Conservation (phyloP, 2,888 invertebrate genomes). For the Leptothorax acervorum region DNA sequence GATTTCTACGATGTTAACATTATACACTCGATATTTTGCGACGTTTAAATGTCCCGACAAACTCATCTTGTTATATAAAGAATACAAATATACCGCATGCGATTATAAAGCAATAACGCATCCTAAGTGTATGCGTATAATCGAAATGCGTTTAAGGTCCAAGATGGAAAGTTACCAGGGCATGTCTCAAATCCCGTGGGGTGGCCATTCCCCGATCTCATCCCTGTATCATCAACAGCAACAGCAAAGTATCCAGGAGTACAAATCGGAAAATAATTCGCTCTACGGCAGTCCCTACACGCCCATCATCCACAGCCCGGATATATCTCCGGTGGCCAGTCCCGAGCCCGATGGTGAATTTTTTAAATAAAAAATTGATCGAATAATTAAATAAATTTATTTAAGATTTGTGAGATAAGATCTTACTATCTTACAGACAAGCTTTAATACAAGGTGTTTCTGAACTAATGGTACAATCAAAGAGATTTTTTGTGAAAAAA, state of each 20-base stretch:
- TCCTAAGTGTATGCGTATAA: background rate
- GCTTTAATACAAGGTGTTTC: background rate
- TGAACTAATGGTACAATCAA: background rate
- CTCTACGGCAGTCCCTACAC: constrained; percentile 85
- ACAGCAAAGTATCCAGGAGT: constrained; percentile 84
- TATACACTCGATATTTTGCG: background rate
- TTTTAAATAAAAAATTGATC: background rate
- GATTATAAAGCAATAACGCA: background rate
- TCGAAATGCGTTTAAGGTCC: constrained; percentile 77
- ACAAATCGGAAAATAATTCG: constrained; percentile 85
- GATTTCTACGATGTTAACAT: background rate
- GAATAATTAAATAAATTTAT: background rate
- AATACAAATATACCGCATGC: background rate
- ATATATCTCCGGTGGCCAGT: constrained; percentile 93
- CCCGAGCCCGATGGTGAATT: constrained; percentile 91
- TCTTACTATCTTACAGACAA: background rate
- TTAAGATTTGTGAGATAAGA: background rate
- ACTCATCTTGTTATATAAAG: background rate
- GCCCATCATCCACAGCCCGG: constrained; percentile 91
- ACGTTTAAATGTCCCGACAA: background rate
- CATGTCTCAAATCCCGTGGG: constrained; percentile 84
- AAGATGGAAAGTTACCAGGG: constrained; percentile 85
- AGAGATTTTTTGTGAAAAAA: background rate
- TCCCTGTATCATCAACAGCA: constrained; percentile 86
- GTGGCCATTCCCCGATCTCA: constrained; percentile 85